These are phyloP conservation scores for Pseudomyrmex pallidus DNA, from an alignment of 1,140 invertebrate genomes.

Conservation along the genomic window DNA sequence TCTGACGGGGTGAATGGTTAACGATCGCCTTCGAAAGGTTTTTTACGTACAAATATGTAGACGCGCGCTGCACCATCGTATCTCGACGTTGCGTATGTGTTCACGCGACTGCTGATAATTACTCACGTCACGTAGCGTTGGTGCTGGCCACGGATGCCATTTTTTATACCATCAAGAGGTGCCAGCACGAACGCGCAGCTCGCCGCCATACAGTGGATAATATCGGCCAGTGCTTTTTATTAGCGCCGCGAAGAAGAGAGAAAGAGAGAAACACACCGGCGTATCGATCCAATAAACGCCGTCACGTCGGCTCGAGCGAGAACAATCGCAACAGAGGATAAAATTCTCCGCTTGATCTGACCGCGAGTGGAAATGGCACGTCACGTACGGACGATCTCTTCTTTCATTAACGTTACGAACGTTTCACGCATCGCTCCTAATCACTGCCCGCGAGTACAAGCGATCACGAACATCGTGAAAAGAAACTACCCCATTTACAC, in stretches of 20 bases:
- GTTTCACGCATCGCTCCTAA: constrained; percentile 68
- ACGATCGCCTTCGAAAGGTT: constrained; percentile 48
- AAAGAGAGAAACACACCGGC: background rate
- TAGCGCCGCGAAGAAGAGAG: constrained; percentile 25
- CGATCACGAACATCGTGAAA: constrained; percentile 55
- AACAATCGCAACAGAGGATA: constrained; percentile 53
- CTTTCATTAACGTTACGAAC: constrained; percentile 64
- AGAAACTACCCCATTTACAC: constrained; percentile 27
- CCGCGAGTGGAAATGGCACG: constrained; percentile 60
- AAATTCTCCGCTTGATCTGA: constrained; percentile 56
- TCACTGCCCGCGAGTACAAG: constrained; percentile 52
- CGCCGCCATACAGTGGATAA: constrained; percentile 62
- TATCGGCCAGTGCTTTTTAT: constrained; percentile 67
- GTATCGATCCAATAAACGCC: constrained; percentile 59
- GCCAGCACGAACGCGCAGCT: constrained; percentile 52
- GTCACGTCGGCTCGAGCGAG: constrained; percentile 59
- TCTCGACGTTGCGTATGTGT: constrained; percentile 22
- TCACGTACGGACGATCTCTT: constrained; percentile 57
- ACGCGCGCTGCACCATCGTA: constrained; percentile 16
- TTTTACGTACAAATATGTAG: constrained; percentile 34
- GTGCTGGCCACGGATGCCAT: constrained; percentile 35
- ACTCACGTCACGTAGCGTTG: constrained; percentile 62
- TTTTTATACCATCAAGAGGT: constrained; percentile 59
- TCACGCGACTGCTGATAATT: constrained; percentile 55
- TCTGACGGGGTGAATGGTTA: background rate